phyloP scores from a whole-genome alignment of 2,797 vertebrate genomes.

The Diceros bicornis region DNA sequence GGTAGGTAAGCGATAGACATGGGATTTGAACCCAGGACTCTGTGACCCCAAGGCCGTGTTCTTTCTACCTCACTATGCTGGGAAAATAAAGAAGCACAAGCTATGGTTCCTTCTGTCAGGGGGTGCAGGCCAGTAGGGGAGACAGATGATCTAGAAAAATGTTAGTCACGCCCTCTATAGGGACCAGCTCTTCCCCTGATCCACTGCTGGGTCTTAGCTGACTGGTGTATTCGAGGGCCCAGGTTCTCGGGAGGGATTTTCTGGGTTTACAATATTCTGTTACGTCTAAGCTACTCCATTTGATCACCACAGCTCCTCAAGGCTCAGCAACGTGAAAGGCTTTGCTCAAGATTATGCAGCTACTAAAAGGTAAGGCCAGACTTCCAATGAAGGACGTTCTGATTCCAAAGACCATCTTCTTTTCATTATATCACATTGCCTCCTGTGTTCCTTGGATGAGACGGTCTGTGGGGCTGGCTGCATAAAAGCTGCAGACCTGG shows the following conservation, averaged over 20 bases:
- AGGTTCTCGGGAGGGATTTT: background rate
- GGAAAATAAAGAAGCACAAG: background rate
- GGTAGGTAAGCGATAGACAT: background rate
- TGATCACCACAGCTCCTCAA: background rate
- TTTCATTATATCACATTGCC: background rate
- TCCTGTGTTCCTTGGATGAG: background rate
- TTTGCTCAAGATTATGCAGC: background rate
- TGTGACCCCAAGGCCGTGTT: background rate
- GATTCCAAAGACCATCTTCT: background rate
- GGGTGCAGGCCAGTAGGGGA: background rate
- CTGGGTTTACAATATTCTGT: background rate
- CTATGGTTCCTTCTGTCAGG: background rate
- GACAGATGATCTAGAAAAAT: background rate
- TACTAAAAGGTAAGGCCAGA: background rate
- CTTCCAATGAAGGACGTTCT: background rate
- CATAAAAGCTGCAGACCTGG: background rate
- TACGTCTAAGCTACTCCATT: background rate
- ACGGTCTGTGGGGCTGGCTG: background rate
- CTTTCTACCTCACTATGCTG: background rate
- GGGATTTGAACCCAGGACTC: slow-evolving; percentile 24
- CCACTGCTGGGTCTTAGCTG: background rate
- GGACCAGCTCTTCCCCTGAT: background rate
- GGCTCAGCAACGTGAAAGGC: background rate
- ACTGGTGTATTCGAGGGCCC: background rate
- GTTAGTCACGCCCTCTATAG: background rate